Base-by-base conservation (phyloP, 2,113 vertebrate species). In the Puntigrus tetrazona region DNA sequence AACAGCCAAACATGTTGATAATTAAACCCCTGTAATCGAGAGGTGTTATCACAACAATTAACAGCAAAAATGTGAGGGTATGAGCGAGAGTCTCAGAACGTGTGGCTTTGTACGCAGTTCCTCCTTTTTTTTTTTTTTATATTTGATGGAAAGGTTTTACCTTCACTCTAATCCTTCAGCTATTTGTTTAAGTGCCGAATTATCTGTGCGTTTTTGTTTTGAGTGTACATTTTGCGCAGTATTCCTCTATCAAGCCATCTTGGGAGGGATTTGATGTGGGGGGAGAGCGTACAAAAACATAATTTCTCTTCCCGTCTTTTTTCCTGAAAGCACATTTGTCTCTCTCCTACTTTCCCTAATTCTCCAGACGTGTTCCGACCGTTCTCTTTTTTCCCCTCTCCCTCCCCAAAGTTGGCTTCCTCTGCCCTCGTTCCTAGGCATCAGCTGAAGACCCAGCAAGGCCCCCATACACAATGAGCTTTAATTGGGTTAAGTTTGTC, bases 401-500 rank as follows among this genome's bases (percentile, higher is more conserved):
- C 74, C 81, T 88, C 85, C 85, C 79, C 65, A 85, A 86, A 83
- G 74, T 88, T 91, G 91, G 91, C 90, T 88, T 81, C 65, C 61
- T 81, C 85, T 89, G 92, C 90, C 85, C 87, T 89, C 86, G 87
- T 90, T 87, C 90, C 89, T 65, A 27, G 81, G 84, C 84, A 82
- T 86, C 87, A 88, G 90, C 87, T 86, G 88, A 88, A 90, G 92
- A 87, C 91, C 72, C 84, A 91, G 91, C 91, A 92, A 92, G 92
- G 91, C 90, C 92, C 92, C 92, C 87, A 50, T 87, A 90, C 93
- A 92, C 91, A 93, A 92, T 91, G 92, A 92, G 91, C 92, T 93
- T 93, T 95, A 95, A 95, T 95, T 94, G 93, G 95, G 94, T 95
- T 94, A 95, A 95, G 94, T 95, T 95, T 95, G 94, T 94, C 93